Conservation (phyloP, 2,113 vertebrate species). For the Oreocharis arfaki region DNA sequence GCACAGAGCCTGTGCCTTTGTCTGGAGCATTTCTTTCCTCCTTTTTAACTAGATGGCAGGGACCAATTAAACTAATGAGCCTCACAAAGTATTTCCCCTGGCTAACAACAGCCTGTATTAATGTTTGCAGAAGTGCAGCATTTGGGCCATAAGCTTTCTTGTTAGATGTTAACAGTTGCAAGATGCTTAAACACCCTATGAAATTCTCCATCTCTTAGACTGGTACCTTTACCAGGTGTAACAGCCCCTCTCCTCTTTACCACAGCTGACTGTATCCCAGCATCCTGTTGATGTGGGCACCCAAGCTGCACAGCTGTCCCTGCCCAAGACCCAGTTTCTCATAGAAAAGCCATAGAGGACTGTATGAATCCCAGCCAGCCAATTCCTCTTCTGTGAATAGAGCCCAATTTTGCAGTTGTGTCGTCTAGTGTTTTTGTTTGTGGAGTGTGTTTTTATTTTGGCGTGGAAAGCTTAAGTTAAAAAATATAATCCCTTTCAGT, state of each 20-base stretch:
- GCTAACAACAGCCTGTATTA: slow-evolving; percentile 52
- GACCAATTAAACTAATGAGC: slow-evolving; percentile 75
- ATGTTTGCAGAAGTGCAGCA: slow-evolving; percentile 36
- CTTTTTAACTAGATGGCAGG: slow-evolving; percentile 71
- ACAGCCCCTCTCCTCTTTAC: neutral
- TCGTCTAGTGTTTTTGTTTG: neutral
- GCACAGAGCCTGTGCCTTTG: slow-evolving; percentile 38
- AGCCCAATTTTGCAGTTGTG: neutral
- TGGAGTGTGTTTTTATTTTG: neutral
- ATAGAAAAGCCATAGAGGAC: neutral
- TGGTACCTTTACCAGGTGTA: neutral
- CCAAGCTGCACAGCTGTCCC: neutral
- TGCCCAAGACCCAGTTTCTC: neutral
- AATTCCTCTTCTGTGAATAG: neutral
- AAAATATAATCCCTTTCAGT: neutral
- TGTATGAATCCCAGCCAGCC: neutral
- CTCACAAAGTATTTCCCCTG: slow-evolving; percentile 66
- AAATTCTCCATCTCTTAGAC: neutral
- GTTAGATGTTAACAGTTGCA: neutral
- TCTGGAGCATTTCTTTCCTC: slow-evolving; percentile 47
- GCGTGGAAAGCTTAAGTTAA: neutral
- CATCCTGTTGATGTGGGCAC: neutral
- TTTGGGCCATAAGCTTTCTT: neutral
- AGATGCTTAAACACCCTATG: neutral
- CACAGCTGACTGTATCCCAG: neutral